Base-by-base conservation (phyloP, 2,797 vertebrate genomes). In the Anguilla marmorata region DNA sequence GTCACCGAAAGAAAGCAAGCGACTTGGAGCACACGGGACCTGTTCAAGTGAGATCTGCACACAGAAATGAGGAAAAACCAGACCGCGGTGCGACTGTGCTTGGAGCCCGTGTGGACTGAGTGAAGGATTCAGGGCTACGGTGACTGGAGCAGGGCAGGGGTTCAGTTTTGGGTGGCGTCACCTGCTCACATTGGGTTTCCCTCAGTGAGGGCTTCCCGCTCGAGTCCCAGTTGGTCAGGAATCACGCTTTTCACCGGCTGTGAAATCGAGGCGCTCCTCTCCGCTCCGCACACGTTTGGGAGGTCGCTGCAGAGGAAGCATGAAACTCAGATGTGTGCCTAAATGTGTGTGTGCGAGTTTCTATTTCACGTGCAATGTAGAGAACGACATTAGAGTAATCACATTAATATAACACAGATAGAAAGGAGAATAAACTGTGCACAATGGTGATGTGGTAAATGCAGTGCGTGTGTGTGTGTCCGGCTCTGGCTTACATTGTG, bases 181-280 rank as follows among this genome's bases (percentile, higher is more conserved):
- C 50, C 79, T 82, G 79, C 79, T 82, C 79, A 82, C 79, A 50
- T 82, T 82, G 45, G 41, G 45, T 12, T 9, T 19, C 74, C 74
- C 37, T 79, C 37, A 1, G 33, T 41, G 30, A 19, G 16, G 21
- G 74, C 37, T n/a, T 82, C 79, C 48, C 11, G 16, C 27, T 69
- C 30, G 24, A 76, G 30, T 37, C 37, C 2, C 24, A 50, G 45
- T 50, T 82, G 21, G 21, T n/a, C 6, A 8, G 45, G 19, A 48
- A 8, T 14, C 79, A 82, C 11, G 45, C 79, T 50, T 48, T 82
- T 48, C 45, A 50, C 79, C 21, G 45, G 76, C 14, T 19, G 37
- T 14, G 11, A 82, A 50, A 82, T 7, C 14, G 0, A 79, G 37
- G 74, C 45, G 0, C 74, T 79, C 37, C 5, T 45, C 30, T 76